These are phyloP conservation scores for Seira sanloemensis DNA, from an alignment of 2,888 invertebrate species.

Conservation along the genomic window DNA sequence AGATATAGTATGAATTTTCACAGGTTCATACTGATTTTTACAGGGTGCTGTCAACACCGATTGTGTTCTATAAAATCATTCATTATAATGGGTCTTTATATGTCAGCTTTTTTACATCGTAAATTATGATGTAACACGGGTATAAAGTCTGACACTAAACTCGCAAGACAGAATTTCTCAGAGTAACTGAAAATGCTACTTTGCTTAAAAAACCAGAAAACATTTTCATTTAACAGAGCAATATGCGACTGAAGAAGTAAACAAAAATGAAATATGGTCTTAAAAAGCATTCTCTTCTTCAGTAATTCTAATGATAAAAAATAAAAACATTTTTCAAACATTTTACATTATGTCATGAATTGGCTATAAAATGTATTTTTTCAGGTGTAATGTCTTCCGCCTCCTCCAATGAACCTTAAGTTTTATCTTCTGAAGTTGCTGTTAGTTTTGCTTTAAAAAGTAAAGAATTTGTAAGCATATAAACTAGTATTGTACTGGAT, in stretches of 20 bases:
- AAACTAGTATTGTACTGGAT: too few species aligned
- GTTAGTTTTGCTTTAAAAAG: too few species aligned
- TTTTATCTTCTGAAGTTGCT: too few species aligned
- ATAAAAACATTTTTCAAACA: not conserved
- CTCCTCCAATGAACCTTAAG: not conserved
- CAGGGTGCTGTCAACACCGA: conserved; percentile 56
- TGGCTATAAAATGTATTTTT: conserved; percentile 25
- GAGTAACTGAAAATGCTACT: too few species aligned
- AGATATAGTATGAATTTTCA: conserved; percentile 26
- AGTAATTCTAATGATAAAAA: not conserved
- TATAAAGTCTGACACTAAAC: not conserved
- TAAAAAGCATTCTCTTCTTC: not conserved
- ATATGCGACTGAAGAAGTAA: not conserved
- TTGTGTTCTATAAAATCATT: conserved; percentile 14
- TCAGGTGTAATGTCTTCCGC: conserved; percentile 19
- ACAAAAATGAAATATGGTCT: conserved; percentile 29
- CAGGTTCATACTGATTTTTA: conserved; percentile 66
- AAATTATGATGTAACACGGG: not conserved
- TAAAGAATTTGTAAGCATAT: too few species aligned
- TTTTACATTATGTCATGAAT: conserved; percentile 35
- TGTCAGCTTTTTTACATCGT: not conserved
- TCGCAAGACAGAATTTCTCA: conserved; percentile 7
- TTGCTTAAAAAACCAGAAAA: not conserved
- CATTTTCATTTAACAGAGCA: not conserved
- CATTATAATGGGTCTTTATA: conserved; percentile 6